These are phyloP conservation scores for Solenodon paradoxus DNA, from an alignment of 2,113 vertebrate species.

Conservation along the genomic window DNA sequence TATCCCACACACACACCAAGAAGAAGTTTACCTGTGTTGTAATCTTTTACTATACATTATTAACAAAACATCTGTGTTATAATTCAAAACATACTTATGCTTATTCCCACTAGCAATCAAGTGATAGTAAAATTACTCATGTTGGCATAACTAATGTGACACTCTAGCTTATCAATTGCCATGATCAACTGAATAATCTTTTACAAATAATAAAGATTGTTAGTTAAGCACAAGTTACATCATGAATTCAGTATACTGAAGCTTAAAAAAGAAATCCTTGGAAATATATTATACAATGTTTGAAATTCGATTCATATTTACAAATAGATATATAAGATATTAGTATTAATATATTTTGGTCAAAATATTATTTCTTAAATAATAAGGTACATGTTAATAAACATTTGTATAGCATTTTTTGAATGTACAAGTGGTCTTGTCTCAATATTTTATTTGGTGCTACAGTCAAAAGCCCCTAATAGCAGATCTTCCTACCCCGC, in stretches of 20 bases:
- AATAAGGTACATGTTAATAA: not conserved
- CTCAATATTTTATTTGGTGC: not conserved
- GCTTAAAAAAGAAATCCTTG: not conserved
- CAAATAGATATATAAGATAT: not conserved
- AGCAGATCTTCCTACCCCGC: not conserved
- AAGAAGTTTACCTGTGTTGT: not conserved
- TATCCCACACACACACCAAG: not conserved
- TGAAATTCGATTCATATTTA: slow-evolving; percentile 13
- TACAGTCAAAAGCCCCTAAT: not conserved
- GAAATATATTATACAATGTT: not conserved
- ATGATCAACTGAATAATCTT: not conserved
- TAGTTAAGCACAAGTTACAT: not conserved
- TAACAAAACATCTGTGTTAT: not conserved
- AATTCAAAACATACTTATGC: not conserved
- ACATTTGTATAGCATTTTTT: not conserved
- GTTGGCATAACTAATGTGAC: not conserved
- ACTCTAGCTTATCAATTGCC: not conserved
- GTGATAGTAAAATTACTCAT: not conserved
- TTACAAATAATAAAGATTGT: slow-evolving; percentile 6
- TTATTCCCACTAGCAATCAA: not conserved
- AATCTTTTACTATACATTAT: not conserved
- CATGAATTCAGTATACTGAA: not conserved
- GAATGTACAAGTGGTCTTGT: not conserved
- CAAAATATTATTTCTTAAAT: slow-evolving; percentile 1
- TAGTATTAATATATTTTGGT: not conserved